Conservation (phyloP, 2,113 vertebrate genomes). For the Caranx melampygus region DNA sequence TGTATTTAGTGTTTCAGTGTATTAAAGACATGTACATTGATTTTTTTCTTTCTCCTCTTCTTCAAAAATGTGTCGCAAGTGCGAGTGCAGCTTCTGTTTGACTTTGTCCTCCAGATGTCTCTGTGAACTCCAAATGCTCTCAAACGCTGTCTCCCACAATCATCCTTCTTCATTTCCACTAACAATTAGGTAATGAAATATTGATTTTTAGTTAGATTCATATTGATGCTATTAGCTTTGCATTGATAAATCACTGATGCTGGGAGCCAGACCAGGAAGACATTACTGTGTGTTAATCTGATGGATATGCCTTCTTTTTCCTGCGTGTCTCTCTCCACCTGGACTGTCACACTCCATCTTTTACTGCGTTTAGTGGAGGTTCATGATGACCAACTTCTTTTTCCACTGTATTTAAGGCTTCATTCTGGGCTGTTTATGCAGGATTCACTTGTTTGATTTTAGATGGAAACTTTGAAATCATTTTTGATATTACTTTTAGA, state of each 20-base stretch:
- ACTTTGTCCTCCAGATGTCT: constrained; percentile 96
- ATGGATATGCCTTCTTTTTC: constrained; percentile 91
- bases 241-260: constrained; percentile 97
- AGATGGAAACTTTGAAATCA: background rate
- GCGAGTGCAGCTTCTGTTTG: constrained; percentile 28
- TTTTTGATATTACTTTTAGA: background rate
- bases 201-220: constrained; percentile 99
- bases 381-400: constrained; percentile 44
- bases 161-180: constrained; percentile 99
- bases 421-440: background rate
- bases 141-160: constrained; percentile 89
- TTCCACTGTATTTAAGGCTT: background rate
- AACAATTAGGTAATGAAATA: constrained; percentile 99
- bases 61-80: constrained; percentile 32
- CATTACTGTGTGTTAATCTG: constrained; percentile 99
- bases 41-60: constrained; percentile 19
- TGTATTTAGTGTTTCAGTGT: constrained; percentile 52
- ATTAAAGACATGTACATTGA: constrained; percentile 36
- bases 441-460: constrained; percentile 13
- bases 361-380: constrained; percentile 45
- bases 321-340: constrained; percentile 64
- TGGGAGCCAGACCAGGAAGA: constrained; percentile 73
- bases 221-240: constrained; percentile 99
- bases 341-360: constrained; percentile 67
- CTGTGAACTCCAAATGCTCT: constrained; percentile 99